Evolutionary conservation across 2,888 invertebrate genomes (phyloP).

Genomic region (Vesta saturnalis): DNA sequence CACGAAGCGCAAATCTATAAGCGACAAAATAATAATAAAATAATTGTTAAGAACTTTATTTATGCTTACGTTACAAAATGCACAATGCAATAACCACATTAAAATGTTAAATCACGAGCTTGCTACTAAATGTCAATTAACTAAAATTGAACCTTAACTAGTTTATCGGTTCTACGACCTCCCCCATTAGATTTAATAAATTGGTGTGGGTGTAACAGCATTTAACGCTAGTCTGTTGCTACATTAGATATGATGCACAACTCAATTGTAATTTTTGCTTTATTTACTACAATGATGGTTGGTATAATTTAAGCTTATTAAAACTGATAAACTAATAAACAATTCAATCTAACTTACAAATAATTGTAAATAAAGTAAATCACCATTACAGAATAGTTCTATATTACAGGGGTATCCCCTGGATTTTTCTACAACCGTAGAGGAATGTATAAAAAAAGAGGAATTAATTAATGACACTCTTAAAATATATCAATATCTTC

Average conservation of each 20-base stretch:
- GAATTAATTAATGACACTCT: neutral
- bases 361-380: neutral
- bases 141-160: slow-evolving; percentile 4
- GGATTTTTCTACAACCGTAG: neutral
- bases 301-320: neutral
- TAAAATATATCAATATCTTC: slow-evolving; percentile 10
- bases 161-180: slow-evolving; percentile 10
- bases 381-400: neutral
- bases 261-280: neutral
- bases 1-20: too few species aligned
- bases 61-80: too few species aligned
- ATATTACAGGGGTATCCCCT: neutral
- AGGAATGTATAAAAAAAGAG: slow-evolving; percentile 8
- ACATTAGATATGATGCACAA: neutral
- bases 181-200: neutral
- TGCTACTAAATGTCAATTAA: neutral
- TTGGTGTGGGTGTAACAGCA: slow-evolving; percentile 3
- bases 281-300: neutral
- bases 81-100: neutral
- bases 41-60: too few species aligned
- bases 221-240: neutral
- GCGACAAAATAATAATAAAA: too few species aligned
- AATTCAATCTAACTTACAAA: neutral
- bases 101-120: neutral
- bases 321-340: neutral